Percentiles rank a stretch among this genome's conserved stretches.
phyloP scores from a whole-genome alignment of 2,888 invertebrate genomes.

The Caenorhabditis sulstoni region DNA sequence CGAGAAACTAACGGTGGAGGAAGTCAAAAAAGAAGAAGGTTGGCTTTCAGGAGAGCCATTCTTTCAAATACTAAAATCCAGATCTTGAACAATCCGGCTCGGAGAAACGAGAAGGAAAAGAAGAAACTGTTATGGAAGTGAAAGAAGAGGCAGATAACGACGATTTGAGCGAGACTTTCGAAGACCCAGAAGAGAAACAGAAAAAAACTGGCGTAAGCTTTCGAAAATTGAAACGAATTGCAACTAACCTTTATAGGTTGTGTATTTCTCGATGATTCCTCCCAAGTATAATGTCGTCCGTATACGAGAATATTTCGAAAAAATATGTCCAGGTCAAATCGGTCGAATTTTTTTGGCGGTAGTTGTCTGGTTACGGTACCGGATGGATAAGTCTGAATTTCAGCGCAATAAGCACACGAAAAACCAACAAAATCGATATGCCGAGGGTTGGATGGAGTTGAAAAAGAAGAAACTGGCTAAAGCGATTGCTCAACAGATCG shows the following conservation, averaged over 20 bases:
- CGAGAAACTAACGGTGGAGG: constrained; percentile 7
- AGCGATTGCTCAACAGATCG: constrained; percentile 88
- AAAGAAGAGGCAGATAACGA: constrained; percentile 17
- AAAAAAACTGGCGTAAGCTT: constrained; percentile 61
- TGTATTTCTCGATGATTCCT: constrained; percentile 77
- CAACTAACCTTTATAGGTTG: constrained; percentile 58
- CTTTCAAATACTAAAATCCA: background rate
- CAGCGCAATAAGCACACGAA: constrained; percentile 64
- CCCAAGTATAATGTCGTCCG: constrained; percentile 72
- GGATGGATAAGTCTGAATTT: background rate
- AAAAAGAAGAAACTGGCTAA: constrained; percentile 85
- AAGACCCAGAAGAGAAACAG: constrained; percentile 54
- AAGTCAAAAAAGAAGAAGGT: constrained; percentile 16
- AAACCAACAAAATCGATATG: constrained; percentile 58
- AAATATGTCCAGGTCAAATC: constrained; percentile 69
- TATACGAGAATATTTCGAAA: constrained; percentile 72
- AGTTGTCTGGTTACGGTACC: constrained; percentile 1
- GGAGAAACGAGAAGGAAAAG: background rate
- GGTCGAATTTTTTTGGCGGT: constrained; percentile 76
- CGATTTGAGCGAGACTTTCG: constrained; percentile 14
- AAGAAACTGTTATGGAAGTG: constrained; percentile 5
- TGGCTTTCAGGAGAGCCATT: background rate
- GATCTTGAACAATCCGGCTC: too few relatives aligned
- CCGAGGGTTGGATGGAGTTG: constrained; percentile 80
- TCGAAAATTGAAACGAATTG: background rate